Percentiles rank a stretch among this genome's conserved stretches.
phyloP scores from a whole-genome alignment of 2,113 vertebrate species.

The Apodemus speciosus region DNA sequence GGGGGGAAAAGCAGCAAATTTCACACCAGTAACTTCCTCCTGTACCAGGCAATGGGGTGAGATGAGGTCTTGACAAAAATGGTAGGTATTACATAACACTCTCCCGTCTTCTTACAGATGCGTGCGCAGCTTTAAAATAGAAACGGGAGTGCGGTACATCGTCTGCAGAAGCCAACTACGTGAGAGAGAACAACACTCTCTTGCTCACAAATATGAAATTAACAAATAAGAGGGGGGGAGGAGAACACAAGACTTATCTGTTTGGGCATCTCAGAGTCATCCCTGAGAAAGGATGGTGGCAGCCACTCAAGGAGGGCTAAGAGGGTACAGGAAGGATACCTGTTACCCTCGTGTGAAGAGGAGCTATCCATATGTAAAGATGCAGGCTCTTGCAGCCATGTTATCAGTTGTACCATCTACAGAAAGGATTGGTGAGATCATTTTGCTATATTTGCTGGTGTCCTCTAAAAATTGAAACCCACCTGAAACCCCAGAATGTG shows the following conservation, averaged over 20 bases:
- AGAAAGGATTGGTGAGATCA: background rate
- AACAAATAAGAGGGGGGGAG: background rate
- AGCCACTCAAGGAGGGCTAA: background rate
- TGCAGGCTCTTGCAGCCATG: background rate
- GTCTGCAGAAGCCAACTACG: conserved; percentile 70
- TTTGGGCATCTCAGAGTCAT: background rate
- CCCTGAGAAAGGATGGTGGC: background rate
- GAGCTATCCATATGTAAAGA: background rate
- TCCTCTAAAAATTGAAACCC: background rate
- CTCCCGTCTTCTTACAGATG: conserved; percentile 74
- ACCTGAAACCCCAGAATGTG: background rate
- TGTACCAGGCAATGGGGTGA: conserved; percentile 79
- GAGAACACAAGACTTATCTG: background rate
- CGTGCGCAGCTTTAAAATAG: conserved; percentile 74
- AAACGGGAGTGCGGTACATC: conserved; percentile 61
- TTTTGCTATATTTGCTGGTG: background rate
- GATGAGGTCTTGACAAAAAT: conserved; percentile 79
- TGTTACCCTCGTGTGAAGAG: no score
- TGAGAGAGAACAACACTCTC: conserved; percentile 67
- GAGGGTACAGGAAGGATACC: background rate
- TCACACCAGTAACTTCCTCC: conserved; percentile 80
- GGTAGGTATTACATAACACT: conserved; percentile 80
- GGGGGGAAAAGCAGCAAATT: conserved; percentile 73
- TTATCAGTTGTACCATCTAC: background rate
- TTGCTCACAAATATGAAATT: conserved; percentile 63